Base-by-base conservation (phyloP, 92 coral and sea anemone species). In the Zoanthus sansibaricus region DNA sequence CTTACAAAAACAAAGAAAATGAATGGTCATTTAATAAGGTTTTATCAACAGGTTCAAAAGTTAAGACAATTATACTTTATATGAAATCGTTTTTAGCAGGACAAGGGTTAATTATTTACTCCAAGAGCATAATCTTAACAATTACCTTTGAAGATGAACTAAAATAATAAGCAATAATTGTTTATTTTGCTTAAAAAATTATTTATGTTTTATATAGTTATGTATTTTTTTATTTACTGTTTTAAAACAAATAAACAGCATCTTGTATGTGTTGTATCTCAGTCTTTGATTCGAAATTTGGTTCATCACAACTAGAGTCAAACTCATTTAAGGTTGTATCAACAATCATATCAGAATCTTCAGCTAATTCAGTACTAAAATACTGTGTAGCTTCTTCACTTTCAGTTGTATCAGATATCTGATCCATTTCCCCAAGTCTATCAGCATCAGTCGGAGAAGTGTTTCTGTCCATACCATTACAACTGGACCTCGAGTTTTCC, bases 211-310 rank as follows among this genome's bases (percentile, higher is more conserved):
- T 49, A 49, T 7, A 49, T 11, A 49, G 0, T 11, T 2, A 7
- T 48, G 1, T 48, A 5, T 48, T 48, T 5, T 48, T 48, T 11
- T 9, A 49, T 49, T 49, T 49, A 37, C 3, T 37, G n/a, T 62
- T 62, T 62, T 80, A 80, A 66, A 62, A 80, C 73, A 80, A 15
- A 46, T 44, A 66, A 80, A 80, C 46, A 67, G 75, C 45, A 67
- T 66, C 47, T 30, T 80, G 85, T 68, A 80, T 46, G 14, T 44
- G 17, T 64, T 78, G 83, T 33, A 61, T 59, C 7, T 78, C 83
- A 3, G 7, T 18, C 0, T 48, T 37, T 25, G 85, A 62, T 13
- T 79, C 7, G 1, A 59, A 48, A 31, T 30, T 32, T 3, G 12
- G n/a, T 47, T 47, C 31, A 12, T 48, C 15, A 47, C 12, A 25